phyloP scores from a whole-genome alignment of 2,797 vertebrate species.

The Mormyrops boulengeri region DNA sequence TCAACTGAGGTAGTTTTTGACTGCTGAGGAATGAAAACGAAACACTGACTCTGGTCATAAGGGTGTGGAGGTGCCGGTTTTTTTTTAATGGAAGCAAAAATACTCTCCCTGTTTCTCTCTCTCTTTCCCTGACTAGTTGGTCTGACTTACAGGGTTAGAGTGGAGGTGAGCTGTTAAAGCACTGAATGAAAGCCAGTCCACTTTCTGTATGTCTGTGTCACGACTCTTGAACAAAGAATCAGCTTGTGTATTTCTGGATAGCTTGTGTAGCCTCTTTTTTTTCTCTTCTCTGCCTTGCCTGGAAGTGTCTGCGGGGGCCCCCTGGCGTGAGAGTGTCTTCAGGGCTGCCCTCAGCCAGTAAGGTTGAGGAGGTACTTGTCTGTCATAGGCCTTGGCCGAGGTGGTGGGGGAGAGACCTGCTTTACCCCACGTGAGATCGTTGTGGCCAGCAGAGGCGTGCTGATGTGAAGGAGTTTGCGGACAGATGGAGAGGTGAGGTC shows the following conservation, averaged over 20 bases:
- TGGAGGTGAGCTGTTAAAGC: not conserved
- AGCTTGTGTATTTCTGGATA: not conserved
- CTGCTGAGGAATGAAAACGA: not conserved
- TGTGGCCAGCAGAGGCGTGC: not conserved
- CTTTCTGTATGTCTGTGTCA: not conserved
- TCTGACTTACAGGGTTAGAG: no score
- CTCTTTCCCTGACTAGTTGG: not conserved
- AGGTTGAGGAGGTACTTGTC: not conserved
- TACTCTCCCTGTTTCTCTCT: not conserved
- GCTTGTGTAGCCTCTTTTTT: not conserved
- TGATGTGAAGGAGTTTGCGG: not conserved
- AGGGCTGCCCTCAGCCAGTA: not conserved
- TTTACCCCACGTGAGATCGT: not conserved
- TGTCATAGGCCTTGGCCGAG: not conserved
- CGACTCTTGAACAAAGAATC: not conserved
- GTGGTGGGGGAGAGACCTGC: not conserved
- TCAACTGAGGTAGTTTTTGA: not conserved
- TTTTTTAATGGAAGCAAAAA: not conserved
- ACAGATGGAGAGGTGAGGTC: not conserved
- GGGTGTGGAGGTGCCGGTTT: not conserved
- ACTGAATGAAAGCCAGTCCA: not conserved
- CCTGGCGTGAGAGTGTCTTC: no score
- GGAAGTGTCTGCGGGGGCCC: not conserved
- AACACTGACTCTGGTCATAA: not conserved
- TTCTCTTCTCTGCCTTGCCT: not conserved